These are phyloP conservation scores for Guaruba guarouba DNA, from an alignment of 2,113 vertebrate species.

Conservation along the genomic window DNA sequence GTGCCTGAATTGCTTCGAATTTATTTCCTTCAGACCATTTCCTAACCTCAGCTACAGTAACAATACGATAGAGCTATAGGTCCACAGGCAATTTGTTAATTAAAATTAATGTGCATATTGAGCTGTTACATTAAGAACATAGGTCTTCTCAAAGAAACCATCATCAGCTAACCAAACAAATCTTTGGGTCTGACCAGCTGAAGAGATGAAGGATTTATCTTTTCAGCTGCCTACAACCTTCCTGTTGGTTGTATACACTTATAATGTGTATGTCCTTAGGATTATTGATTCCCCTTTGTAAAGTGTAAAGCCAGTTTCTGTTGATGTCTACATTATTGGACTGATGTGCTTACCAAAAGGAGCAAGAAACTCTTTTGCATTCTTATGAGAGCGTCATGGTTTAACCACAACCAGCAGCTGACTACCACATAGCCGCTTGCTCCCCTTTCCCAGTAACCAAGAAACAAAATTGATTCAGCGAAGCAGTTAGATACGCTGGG, in stretches of 20 bases:
- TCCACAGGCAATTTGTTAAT: slow-evolving; percentile 19
- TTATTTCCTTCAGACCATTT: not conserved
- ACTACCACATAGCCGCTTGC: not conserved
- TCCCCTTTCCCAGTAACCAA: not conserved
- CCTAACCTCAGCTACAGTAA: not conserved
- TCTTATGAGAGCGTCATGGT: not conserved
- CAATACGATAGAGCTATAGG: not conserved
- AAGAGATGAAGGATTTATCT: not conserved
- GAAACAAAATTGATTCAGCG: not conserved
- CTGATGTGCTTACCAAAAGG: not conserved
- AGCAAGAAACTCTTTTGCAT: not conserved
- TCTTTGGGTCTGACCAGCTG: not conserved
- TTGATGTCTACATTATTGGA: not conserved
- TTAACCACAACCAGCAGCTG: not conserved
- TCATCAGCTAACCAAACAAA: not conserved
- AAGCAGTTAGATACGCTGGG: not conserved
- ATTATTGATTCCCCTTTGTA: not conserved
- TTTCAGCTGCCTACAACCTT: not conserved
- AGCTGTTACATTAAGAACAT: not conserved
- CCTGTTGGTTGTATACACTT: not conserved
- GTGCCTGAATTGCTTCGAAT: slow-evolving; percentile 20
- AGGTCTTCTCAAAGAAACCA: not conserved
- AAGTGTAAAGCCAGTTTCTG: not conserved
- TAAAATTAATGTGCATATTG: not conserved
- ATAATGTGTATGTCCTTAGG: not conserved